phyloP scores from a whole-genome alignment of 2,113 vertebrate species.

The Turnix velox region DNA sequence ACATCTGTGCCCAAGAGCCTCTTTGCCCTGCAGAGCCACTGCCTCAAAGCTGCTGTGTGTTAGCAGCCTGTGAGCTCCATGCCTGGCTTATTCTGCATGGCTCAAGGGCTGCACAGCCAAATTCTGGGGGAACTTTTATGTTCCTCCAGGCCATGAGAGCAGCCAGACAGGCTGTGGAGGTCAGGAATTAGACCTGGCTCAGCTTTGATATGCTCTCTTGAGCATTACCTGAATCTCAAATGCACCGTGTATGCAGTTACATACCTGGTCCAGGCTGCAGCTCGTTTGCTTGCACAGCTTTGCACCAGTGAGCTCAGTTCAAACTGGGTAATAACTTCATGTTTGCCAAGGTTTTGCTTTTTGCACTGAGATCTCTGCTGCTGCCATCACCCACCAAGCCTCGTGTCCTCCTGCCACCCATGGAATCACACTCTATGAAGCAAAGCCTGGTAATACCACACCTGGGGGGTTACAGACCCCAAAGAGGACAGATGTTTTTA shows the following conservation, averaged over 20 bases:
- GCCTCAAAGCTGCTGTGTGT: neutral
- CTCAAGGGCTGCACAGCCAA: neutral
- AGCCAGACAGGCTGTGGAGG: neutral
- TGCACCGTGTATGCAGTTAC: neutral
- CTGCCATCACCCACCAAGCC: neutral
- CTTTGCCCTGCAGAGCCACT: neutral
- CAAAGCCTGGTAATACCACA: neutral
- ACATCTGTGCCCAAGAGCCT: neutral
- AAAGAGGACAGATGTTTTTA: neutral
- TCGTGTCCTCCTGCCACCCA: neutral
- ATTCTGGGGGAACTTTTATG: neutral
- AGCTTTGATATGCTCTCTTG: neutral
- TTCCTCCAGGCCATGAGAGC: neutral
- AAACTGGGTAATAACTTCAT: neutral
- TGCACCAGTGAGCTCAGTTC: neutral
- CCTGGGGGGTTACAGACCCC: neutral
- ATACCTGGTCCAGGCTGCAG: neutral
- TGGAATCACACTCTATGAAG: fast-evolving
- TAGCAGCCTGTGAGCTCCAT: neutral
- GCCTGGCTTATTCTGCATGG: neutral
- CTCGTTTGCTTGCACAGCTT: neutral
- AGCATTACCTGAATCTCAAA: neutral
- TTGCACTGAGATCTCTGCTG: neutral
- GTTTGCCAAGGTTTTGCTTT: neutral
- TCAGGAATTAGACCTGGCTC: neutral